phyloP scores from a whole-genome alignment of 2,888 invertebrate genomes.

The Tenthredo livida region DNA sequence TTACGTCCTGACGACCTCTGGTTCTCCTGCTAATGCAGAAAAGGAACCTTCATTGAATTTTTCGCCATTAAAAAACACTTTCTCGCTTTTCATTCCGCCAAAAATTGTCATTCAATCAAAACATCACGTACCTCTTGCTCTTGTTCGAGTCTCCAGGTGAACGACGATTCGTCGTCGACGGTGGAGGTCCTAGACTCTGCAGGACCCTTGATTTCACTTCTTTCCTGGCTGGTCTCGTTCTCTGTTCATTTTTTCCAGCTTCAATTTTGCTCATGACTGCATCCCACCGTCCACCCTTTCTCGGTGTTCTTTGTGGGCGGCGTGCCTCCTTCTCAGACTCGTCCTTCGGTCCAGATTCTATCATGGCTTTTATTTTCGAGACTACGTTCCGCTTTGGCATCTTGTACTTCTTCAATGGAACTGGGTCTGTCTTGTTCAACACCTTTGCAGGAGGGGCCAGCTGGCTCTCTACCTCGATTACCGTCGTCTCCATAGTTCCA shows the following conservation, averaged over 20 bases:
- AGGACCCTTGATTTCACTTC: conserved; percentile 93
- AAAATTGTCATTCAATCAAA: neutral
- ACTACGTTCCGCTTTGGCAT: conserved; percentile 89
- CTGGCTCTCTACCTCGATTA: conserved; percentile 64
- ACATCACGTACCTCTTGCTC: conserved; percentile 31
- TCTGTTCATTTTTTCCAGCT: conserved; percentile 85
- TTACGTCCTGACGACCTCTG: conserved; percentile 72
- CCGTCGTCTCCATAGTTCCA: conserved; percentile 65
- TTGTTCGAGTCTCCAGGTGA: conserved; percentile 38
- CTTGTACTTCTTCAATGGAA: conserved; percentile 84
- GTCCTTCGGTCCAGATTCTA: conserved; percentile 81
- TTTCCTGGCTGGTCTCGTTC: conserved; percentile 86
- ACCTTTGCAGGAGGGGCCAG: conserved; percentile 52
- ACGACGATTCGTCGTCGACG: conserved; percentile 58
- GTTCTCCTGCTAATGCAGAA: conserved; percentile 66
- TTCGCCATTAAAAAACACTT: neutral
- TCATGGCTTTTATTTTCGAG: conserved; percentile 88
- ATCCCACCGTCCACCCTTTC: conserved; percentile 88
- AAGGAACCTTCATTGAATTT: conserved; percentile 47
- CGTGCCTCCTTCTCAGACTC: conserved; percentile 81
- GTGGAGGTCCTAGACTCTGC: conserved; percentile 68
- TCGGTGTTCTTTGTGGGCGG: conserved; percentile 81
- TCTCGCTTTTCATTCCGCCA: no score
- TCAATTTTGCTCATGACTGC: conserved; percentile 91
- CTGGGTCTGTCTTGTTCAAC: conserved; percentile 66